Evolutionary conservation across 2,113 vertebrate species (phyloP).

Genomic region (Spea bombifrons): DNA sequence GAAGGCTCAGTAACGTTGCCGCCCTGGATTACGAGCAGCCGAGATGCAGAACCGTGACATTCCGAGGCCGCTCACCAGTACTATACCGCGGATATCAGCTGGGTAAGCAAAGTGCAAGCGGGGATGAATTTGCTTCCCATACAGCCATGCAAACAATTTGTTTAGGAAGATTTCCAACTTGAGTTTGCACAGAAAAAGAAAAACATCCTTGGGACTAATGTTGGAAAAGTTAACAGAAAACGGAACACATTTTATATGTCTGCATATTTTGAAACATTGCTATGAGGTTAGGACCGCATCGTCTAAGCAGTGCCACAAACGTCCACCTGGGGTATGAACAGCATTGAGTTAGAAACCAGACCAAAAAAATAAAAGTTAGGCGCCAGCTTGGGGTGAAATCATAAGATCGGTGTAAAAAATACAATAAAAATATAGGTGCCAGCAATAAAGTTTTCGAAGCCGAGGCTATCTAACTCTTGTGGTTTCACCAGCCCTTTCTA

Average conservation of each 20-base stretch:
- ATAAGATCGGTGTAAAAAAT: too few relatives aligned
- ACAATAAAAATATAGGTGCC: too few relatives aligned
- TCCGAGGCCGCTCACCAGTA: conserved; percentile 10
- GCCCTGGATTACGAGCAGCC: conserved; percentile 15
- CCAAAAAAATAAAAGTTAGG: too few relatives aligned
- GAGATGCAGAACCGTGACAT: conserved; percentile 25
- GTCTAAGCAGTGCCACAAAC: too few relatives aligned
- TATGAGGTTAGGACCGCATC: too few relatives aligned
- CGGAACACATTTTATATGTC: not conserved
- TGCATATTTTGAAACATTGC: not conserved
- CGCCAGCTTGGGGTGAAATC: too few relatives aligned
- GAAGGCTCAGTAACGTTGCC: conserved; percentile 23
- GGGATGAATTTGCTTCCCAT: conserved; percentile 32
- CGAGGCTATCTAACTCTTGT: too few relatives aligned
- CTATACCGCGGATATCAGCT: conserved; percentile 9
- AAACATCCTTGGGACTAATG: not conserved
- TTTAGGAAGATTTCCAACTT: conserved; percentile 23
- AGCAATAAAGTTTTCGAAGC: too few relatives aligned
- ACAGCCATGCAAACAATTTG: conserved; percentile 27
- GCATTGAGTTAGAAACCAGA: too few relatives aligned
- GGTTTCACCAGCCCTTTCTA: too few relatives aligned
- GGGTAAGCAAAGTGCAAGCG: conserved; percentile 31
- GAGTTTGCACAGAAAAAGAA: not conserved
- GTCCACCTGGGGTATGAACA: too few relatives aligned
- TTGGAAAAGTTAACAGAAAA: not conserved